Evolutionary conservation across 2,113 vertebrate species (phyloP).

Genomic region (Oreamnos americanus): DNA sequence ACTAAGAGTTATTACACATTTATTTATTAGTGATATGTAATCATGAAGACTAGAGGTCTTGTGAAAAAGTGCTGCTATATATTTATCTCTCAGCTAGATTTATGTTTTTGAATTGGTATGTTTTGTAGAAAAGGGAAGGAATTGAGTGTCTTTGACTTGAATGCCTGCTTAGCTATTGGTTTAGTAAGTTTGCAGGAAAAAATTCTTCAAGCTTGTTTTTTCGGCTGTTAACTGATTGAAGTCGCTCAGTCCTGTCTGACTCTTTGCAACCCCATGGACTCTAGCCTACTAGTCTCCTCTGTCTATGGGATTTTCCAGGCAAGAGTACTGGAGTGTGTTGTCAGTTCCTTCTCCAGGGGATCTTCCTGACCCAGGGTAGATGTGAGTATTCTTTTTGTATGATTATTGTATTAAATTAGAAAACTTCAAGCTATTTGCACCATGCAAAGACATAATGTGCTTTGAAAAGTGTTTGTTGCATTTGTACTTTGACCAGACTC

Average conservation of each 20-base stretch:
- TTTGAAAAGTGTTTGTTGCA: not conserved
- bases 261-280: too few species aligned
- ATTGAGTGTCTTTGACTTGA: not conserved
- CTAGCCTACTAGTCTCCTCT: too few species aligned
- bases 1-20: not conserved
- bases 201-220: not conserved
- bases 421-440: not conserved
- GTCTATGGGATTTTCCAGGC: too few species aligned
- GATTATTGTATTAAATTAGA: not conserved
- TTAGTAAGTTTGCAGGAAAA: not conserved
- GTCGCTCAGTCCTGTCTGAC: too few species aligned
- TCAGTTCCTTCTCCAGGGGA: too few species aligned
- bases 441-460: not conserved
- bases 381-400: not conserved
- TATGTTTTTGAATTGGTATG: not conserved
- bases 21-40: not conserved
- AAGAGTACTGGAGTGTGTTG: too few species aligned
- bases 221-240: not conserved
- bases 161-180: not conserved
- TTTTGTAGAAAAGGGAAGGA: not conserved
- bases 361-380: too few species aligned
- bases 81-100: not conserved
- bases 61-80: not conserved
- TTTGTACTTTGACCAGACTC: not conserved
- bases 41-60: not conserved